phyloP scores from a whole-genome alignment of 2,113 vertebrate species.

The Trogon melanurus region DNA sequence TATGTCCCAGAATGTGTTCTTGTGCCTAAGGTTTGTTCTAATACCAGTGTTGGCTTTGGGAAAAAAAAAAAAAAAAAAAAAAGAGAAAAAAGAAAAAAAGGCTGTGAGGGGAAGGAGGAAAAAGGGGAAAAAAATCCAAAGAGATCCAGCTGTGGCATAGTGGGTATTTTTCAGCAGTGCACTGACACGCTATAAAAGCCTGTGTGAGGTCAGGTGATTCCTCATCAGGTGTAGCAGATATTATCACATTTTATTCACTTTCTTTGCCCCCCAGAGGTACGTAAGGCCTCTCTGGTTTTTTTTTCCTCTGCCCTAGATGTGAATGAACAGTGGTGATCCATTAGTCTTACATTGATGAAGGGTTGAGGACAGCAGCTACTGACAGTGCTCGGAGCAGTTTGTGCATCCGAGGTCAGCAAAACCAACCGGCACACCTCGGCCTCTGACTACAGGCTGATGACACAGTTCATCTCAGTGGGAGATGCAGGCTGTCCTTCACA shows the following conservation, averaged over 20 bases:
- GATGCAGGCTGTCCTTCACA: accelerated
- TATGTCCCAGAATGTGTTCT: not conserved
- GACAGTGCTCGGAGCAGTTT: not conserved
- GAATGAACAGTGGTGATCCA: not conserved
- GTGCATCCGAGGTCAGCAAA: not conserved
- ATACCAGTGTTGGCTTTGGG: not conserved
- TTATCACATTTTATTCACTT: not conserved
- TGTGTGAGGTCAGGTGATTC: not conserved
- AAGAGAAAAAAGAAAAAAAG: not conserved
- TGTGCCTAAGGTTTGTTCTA: not conserved
- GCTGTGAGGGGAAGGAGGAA: not conserved
- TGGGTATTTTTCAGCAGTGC: not conserved
- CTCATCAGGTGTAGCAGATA: not conserved
- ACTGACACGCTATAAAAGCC: not conserved
- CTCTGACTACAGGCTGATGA: not conserved
- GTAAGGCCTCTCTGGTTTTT: not conserved
- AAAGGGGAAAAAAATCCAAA: not conserved
- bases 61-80: not conserved
- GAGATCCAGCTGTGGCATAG: not conserved
- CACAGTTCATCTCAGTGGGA: not conserved
- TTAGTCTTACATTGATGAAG: not conserved
- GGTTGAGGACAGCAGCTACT: not conserved
- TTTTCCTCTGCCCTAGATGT: not conserved
- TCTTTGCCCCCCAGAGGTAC: not conserved
- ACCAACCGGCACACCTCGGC: not conserved